Percentiles rank a stretch among this genome's conserved stretches.
These are phyloP conservation scores for Pseudochirops corinnae DNA, from an alignment of 2,797 vertebrate species.

Conservation along the genomic window DNA sequence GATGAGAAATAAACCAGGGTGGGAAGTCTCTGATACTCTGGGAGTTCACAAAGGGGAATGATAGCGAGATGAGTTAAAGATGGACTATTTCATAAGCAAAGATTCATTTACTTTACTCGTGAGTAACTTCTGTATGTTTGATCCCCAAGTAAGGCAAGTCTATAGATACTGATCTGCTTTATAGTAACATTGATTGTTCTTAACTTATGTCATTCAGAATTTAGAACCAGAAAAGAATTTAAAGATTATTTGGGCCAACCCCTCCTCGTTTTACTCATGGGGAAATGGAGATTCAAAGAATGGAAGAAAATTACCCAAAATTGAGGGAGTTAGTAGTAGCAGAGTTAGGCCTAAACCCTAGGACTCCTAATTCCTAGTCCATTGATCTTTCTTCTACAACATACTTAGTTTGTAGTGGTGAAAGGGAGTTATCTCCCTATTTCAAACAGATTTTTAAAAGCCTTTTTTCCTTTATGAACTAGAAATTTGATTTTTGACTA, in stretches of 20 bases:
- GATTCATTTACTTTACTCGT: background rate
- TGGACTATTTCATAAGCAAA: fast-evolving
- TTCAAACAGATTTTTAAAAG: background rate
- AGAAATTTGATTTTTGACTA: fast-evolving
- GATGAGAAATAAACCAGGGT: background rate
- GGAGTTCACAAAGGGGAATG: background rate
- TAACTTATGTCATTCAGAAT: background rate
- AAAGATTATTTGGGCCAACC: background rate
- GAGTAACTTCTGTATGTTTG: fast-evolving
- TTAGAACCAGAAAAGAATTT: background rate
- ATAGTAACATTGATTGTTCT: background rate
- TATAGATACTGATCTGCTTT: background rate
- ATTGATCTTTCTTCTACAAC: background rate
- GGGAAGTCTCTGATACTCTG: background rate
- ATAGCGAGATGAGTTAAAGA: background rate
- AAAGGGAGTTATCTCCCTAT: background rate
- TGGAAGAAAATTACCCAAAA: background rate
- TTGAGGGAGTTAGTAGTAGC: background rate
- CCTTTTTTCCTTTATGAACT: background rate
- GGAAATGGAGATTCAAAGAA: background rate
- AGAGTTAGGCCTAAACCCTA: background rate
- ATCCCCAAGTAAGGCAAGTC: background rate
- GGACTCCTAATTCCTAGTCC: background rate
- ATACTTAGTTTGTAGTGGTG: background rate
- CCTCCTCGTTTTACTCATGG: background rate